These are phyloP conservation scores for Turdus rufiventris DNA, from an alignment of 2,113 vertebrate genomes.

Conservation along the genomic window DNA sequence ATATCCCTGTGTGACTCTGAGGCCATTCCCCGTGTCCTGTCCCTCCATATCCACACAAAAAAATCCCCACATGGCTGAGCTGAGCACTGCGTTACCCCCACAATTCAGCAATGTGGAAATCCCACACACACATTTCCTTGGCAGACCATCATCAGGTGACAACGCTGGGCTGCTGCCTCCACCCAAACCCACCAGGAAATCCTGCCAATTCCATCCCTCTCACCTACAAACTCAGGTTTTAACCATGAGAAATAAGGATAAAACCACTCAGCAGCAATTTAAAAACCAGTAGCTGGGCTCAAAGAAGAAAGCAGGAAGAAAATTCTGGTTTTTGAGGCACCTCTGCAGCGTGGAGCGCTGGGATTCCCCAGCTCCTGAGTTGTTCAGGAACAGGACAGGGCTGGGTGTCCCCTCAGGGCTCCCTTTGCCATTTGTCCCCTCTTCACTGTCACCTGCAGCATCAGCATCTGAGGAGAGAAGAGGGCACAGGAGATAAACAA, in stretches of 20 bases:
- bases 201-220: background rate
- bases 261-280: accelerated
- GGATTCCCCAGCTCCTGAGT: constrained; percentile 24
- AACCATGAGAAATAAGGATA: background rate
- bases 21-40: background rate
- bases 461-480: constrained; percentile 63
- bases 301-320: background rate
- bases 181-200: background rate
- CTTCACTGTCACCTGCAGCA: constrained; percentile 53
- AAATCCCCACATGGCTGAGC: background rate
- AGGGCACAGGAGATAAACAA: background rate
- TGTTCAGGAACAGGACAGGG: constrained; percentile 58
- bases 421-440: constrained; percentile 64
- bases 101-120: background rate
- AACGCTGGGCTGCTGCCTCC: background rate
- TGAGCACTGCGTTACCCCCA: background rate
- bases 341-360: constrained; percentile 85
- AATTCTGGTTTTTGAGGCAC: constrained; percentile 34
- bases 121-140: background rate
- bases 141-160: background rate
- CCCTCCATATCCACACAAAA: background rate
- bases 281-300: background rate
- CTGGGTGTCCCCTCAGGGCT: constrained; percentile 49
- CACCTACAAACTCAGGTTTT: background rate
- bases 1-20: background rate